Conservation (phyloP, 2,113 vertebrate genomes). For the Phalacrocorax pelagicus region DNA sequence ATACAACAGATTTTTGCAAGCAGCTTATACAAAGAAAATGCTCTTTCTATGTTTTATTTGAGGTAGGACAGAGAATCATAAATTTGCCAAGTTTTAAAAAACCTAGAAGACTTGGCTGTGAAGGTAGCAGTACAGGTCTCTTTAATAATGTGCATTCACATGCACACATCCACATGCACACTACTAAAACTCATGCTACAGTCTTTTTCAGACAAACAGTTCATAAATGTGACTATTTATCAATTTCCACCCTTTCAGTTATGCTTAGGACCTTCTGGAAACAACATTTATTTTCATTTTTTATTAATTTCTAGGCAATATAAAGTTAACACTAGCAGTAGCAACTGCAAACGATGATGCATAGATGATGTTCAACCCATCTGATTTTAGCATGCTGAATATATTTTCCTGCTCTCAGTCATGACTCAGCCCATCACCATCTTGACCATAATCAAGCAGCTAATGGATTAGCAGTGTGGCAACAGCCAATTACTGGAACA, state of each 20-base stretch:
- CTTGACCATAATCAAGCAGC: not conserved
- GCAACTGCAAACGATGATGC: not conserved
- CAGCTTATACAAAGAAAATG: not conserved
- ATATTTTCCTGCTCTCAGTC: not conserved
- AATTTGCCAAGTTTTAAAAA: not conserved
- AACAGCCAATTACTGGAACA: not conserved
- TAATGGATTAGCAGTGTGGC: slow-evolving; percentile 1
- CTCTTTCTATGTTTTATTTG: not conserved
- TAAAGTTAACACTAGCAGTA: fast-evolving
- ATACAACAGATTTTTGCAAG: not conserved
- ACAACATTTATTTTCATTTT: not conserved
- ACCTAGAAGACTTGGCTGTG: not conserved
- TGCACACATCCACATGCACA: fast-evolving
- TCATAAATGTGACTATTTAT: not conserved
- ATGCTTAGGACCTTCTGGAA: not conserved
- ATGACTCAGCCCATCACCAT: not conserved
- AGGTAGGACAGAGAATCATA: not conserved
- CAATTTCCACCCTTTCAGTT: not conserved
- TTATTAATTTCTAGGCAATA: not conserved
- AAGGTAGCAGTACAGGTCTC: not conserved
- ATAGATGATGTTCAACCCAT: not conserved
- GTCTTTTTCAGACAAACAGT: not conserved
- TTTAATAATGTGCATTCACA: not conserved
- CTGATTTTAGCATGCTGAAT: not conserved
- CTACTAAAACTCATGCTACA: fast-evolving